Conservation (phyloP, 2,113 vertebrate genomes). For the Etheostoma cragini region DNA sequence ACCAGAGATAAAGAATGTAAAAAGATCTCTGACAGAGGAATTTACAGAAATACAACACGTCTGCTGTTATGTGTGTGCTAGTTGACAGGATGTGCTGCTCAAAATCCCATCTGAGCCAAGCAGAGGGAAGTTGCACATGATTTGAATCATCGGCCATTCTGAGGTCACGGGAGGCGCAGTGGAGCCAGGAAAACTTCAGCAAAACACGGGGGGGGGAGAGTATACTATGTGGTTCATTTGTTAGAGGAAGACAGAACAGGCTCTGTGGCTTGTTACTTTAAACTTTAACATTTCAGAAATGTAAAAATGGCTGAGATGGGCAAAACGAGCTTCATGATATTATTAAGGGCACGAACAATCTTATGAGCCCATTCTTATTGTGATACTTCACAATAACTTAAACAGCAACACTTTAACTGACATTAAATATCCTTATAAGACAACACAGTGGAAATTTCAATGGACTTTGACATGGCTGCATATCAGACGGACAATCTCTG, state of each 20-base stretch:
- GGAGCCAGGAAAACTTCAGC: not conserved
- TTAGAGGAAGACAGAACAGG: not conserved
- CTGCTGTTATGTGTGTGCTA: not conserved
- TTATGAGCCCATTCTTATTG: slow-evolving; percentile 1
- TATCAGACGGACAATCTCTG: slow-evolving; percentile 61
- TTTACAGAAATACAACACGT: no score
- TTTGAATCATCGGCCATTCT: not conserved
- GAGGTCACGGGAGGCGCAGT: not conserved
- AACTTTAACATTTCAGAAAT: not conserved
- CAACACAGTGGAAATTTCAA: slow-evolving; percentile 7
- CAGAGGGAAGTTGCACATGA: not conserved
- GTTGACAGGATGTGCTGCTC: not conserved
- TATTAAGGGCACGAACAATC: not conserved
- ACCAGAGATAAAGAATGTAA: no score
- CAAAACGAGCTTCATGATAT: not conserved
- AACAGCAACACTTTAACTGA: not conserved
- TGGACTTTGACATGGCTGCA: slow-evolving; percentile 25
- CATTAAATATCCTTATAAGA: not conserved
- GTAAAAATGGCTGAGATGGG: not conserved
- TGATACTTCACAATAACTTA: not conserved
- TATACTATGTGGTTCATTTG: not conserved
- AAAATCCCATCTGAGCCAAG: slow-evolving; percentile 3
- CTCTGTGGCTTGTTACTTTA: not conserved
- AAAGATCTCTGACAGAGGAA: no score
- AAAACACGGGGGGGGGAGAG: not conserved